These are phyloP conservation scores for Tetropium fuscum DNA, from an alignment of 2,888 invertebrate genomes.

Conservation along the genomic window DNA sequence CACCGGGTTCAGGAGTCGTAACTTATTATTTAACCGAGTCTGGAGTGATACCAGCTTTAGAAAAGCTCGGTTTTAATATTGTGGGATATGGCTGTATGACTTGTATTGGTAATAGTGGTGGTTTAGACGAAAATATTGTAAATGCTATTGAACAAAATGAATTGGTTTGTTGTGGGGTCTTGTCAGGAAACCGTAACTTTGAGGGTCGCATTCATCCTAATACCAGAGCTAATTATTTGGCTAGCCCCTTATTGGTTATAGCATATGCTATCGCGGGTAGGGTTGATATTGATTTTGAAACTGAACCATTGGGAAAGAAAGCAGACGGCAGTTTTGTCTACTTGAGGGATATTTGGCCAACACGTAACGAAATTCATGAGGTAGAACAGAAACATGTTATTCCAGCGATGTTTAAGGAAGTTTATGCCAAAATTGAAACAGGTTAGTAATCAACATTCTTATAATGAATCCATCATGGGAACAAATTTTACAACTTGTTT, in stretches of 20 bases:
- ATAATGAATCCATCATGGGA: no score
- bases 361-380: slow-evolving; percentile 87
- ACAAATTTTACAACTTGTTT: no score
- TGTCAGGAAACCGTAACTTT: slow-evolving; percentile 98
- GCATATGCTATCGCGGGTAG: slow-evolving; percentile 98
- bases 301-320: slow-evolving; percentile 77
- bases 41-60: slow-evolving; percentile 89
- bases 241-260: slow-evolving; percentile 96
- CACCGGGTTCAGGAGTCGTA: slow-evolving; percentile 76
- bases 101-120: slow-evolving; percentile 98
- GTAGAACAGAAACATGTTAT: slow-evolving; percentile 92
- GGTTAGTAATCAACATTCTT: slow-evolving; percentile 77
- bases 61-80: slow-evolving; percentile 90
- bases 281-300: slow-evolving; percentile 95
- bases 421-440: slow-evolving; percentile 84
- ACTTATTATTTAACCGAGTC: slow-evolving; percentile 76
- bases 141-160: slow-evolving; percentile 94
- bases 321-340: slow-evolving; percentile 82
- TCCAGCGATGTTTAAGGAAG: slow-evolving; percentile 96
- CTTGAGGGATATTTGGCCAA: slow-evolving; percentile 96
- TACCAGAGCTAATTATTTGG: slow-evolving; percentile 96
- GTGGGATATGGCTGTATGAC: slow-evolving; percentile 99
- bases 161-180: slow-evolving; percentile 93
- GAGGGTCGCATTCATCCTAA: slow-evolving; percentile 98
- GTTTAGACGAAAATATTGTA: slow-evolving; percentile 90